These are phyloP conservation scores for Smutsia temminckii DNA, from an alignment of 2,797 vertebrate species.

Conservation along the genomic window DNA sequence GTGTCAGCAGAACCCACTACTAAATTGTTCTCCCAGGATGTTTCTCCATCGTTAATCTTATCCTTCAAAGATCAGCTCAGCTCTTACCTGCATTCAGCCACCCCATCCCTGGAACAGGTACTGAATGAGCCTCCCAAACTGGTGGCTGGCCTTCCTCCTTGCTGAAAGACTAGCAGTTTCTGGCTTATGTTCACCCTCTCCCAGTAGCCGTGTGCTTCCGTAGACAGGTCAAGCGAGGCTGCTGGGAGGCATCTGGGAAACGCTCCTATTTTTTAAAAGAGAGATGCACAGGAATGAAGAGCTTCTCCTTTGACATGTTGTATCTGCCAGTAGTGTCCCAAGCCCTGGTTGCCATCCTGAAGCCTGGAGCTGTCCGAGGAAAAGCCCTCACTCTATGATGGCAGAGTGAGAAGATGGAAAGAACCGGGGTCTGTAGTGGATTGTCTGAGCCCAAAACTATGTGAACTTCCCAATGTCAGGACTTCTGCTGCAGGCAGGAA, in stretches of 20 bases:
- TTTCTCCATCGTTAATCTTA: accelerated
- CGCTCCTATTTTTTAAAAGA: neutral
- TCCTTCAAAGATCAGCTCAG: neutral
- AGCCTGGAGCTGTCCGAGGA: neutral
- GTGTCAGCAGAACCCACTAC: neutral
- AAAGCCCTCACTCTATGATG: accelerated
- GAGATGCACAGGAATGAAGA: accelerated
- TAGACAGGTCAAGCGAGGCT: neutral
- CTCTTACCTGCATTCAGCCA: neutral
- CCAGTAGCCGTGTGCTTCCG: neutral
- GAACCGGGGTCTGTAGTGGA: accelerated
- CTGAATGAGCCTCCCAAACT: neutral
- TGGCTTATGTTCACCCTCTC: too few species aligned
- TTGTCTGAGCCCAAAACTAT: neutral
- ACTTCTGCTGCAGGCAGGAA: too few species aligned
- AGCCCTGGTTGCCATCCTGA: neutral
- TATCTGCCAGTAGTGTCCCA: accelerated
- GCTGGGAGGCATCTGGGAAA: neutral
- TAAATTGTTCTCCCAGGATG: neutral
- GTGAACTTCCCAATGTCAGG: accelerated
- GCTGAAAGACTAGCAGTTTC: accelerated
- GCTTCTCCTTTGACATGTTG: neutral
- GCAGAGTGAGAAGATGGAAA: neutral
- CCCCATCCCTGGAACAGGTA: too few species aligned
- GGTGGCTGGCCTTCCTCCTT: neutral